phyloP scores from a whole-genome alignment of 1,140 invertebrate species.

The Panulirus ornatus region DNA sequence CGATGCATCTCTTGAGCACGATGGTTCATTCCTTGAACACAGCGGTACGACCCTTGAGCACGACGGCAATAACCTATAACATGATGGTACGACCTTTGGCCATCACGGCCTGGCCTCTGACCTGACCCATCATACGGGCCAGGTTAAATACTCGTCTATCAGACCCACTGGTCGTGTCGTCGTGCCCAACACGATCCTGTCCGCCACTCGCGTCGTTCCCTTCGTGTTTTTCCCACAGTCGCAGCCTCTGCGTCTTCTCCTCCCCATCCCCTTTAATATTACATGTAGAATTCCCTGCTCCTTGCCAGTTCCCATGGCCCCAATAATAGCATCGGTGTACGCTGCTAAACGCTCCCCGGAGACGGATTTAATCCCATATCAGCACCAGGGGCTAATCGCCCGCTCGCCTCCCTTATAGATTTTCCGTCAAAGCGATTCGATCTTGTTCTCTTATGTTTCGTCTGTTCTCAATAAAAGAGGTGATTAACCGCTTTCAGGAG shows the following conservation, averaged over 20 bases:
- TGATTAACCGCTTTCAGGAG: too few relatives aligned
- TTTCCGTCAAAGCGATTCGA: conserved; percentile 38
- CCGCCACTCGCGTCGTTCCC: background rate
- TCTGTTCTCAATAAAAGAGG: background rate
- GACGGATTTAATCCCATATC: conserved; percentile 65
- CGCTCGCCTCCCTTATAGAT: conserved; percentile 15
- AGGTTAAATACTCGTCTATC: too few relatives aligned
- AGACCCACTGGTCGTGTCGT: background rate
- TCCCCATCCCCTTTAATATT: conserved; percentile 20
- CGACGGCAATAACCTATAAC: too few relatives aligned
- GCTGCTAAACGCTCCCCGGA: conserved; percentile 65
- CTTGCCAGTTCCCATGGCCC: conserved; percentile 48
- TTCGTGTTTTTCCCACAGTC: conserved; percentile 1
- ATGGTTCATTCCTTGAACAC: too few relatives aligned
- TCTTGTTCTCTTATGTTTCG: conserved; percentile 23
- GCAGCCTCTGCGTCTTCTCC: background rate
- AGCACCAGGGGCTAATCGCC: conserved; percentile 44
- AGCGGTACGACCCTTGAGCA: too few relatives aligned
- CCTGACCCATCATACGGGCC: too few relatives aligned
- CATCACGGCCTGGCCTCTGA: too few relatives aligned
- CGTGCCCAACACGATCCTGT: background rate
- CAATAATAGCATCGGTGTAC: conserved; percentile 65
- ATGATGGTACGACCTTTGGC: too few relatives aligned
- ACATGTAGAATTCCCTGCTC: conserved; percentile 20
- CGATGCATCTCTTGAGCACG: too few relatives aligned